A percentile compares a stretch with the other conserved stretches of the same genome.
These are phyloP conservation scores for Seriola quinqueradiata DNA, from an alignment of 2,113 vertebrate species.

Conservation along the genomic window DNA sequence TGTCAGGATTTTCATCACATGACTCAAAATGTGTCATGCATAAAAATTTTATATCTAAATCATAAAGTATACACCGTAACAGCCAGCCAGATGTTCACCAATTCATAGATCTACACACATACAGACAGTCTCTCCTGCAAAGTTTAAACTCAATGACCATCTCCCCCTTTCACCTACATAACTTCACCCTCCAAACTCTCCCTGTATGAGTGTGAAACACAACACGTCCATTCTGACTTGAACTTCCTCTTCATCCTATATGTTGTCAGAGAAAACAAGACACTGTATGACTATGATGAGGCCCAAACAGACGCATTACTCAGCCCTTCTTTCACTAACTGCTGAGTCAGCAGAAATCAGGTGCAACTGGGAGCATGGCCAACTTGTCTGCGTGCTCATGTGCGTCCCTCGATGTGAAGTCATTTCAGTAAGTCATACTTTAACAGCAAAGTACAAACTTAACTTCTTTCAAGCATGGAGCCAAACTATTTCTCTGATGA, in stretches of 20 bases:
- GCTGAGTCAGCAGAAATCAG: constrained; percentile 44
- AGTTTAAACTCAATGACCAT: constrained; percentile 20
- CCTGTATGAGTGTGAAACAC: background rate
- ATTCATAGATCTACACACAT: constrained; percentile 1
- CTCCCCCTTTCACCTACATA: constrained; percentile 37
- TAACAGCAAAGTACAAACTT: background rate
- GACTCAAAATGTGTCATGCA: constrained; percentile 18
- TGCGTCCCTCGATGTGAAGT: background rate
- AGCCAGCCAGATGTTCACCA: constrained; percentile 28
- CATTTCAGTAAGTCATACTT: background rate
- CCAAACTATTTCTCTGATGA: too few relatives aligned
- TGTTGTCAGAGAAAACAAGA: background rate
- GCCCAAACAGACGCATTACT: background rate
- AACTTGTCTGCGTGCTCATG: constrained; percentile 5
- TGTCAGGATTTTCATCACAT: constrained; percentile 11
- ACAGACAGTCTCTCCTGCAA: constrained; percentile 18
- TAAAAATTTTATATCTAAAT: constrained; percentile 27
- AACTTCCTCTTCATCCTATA: background rate
- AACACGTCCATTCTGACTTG: constrained; percentile 6
- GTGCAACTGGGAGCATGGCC: background rate
- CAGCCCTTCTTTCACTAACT: background rate
- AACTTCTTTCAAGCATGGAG: background rate
- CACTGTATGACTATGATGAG: background rate
- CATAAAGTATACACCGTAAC: constrained; percentile 22
- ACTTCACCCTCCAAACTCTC: background rate